Evolutionary conservation across 2,797 vertebrate genomes (phyloP).

Genomic region (Ctenosaura bakeri): DNA sequence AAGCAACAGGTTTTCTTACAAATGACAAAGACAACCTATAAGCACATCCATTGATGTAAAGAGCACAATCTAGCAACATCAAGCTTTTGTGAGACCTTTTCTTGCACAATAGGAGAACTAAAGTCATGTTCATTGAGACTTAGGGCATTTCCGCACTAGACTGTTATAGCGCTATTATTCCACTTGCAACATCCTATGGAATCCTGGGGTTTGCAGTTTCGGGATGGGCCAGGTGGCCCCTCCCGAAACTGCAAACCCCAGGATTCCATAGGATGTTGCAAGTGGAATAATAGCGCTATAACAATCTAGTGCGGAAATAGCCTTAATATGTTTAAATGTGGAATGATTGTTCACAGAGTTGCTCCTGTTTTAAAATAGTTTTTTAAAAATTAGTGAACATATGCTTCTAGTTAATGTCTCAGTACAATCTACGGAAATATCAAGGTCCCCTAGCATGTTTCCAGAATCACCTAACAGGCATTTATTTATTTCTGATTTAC

Average conservation of each 20-base stretch:
- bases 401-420: not conserved
- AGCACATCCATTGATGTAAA: not conserved
- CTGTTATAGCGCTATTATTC: too few relatives aligned
- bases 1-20: not conserved
- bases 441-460: not conserved
- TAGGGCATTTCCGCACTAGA: not conserved
- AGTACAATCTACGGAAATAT: conserved; percentile 17
- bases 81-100: not conserved
- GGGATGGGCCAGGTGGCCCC: too few relatives aligned
- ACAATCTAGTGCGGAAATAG: too few relatives aligned
- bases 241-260: too few relatives aligned
- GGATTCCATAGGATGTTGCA: too few relatives aligned
- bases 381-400: not conserved
- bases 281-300: too few relatives aligned
- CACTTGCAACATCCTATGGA: too few relatives aligned
- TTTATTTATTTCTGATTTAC: not conserved
- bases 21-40: not conserved
- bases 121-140: not conserved
- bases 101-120: not conserved
- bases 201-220: too few relatives aligned
- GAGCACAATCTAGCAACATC: not conserved
- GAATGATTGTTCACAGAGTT: not conserved
- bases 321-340: too few relatives aligned
- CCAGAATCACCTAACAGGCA: conserved; percentile 1
- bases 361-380: too few relatives aligned